Percentiles rank a stretch among this genome's conserved stretches.
phyloP scores from a whole-genome alignment of 2,797 vertebrate species.

The Clarias platycephalus region DNA sequence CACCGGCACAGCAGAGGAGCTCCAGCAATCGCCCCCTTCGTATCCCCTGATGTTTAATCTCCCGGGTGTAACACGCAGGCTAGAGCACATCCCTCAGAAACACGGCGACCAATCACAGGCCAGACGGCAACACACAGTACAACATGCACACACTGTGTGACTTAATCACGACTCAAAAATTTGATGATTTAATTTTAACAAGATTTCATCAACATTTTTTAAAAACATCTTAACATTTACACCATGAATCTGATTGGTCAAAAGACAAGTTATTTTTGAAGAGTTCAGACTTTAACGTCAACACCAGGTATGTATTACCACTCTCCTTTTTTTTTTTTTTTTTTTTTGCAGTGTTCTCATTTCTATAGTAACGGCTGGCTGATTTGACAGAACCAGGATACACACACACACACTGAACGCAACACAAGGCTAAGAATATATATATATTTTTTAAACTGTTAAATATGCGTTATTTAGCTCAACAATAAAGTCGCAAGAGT shows the following conservation, averaged over 20 bases:
- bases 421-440: background rate
- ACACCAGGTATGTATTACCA: background rate
- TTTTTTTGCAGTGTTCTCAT: background rate
- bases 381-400: background rate
- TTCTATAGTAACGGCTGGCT: background rate
- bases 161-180: too few relatives aligned
- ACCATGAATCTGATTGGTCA: background rate
- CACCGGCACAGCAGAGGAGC: constrained; percentile 16
- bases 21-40: constrained; percentile 22
- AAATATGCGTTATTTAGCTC: too few relatives aligned
- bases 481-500: too few relatives aligned
- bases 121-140: background rate
- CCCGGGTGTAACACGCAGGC: background rate
- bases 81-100: constrained; percentile 19
- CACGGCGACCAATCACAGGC: background rate
- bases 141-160: background rate
- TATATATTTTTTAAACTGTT: too few relatives aligned
- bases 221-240: background rate
- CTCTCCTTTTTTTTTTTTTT: background rate
- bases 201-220: too few relatives aligned
- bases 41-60: constrained; percentile 9
- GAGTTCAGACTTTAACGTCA: background rate
- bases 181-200: too few relatives aligned
- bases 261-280: background rate
- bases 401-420: background rate